Base-by-base conservation (phyloP, 53 echinoderm and acorn worm species). In the Luidia sarsii region DNA sequence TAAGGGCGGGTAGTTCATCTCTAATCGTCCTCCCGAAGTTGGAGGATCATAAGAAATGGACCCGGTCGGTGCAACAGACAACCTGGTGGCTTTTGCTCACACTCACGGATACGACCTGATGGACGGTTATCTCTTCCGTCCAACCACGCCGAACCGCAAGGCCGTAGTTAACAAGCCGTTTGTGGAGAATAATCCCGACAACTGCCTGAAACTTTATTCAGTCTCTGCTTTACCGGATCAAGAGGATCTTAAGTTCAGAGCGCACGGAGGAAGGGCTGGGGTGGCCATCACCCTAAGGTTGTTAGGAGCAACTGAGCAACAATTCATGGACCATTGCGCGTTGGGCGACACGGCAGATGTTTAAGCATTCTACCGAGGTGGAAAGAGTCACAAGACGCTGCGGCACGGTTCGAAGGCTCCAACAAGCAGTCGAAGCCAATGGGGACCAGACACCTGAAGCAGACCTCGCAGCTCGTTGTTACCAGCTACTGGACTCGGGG, bases 271-370 rank as follows among this genome's bases (percentile, higher is more conserved):
- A 3, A 54, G 54, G 54, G 54, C 65, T 9, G 38, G 65, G 39
- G 39, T 65, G 1, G 65, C 65, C 24, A 16, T 39, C 11, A 65
- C 65, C 39, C 65, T 65, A 9, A 24, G 65, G 65, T 38, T 65
- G 27, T 16, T 65, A 11, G 65, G 65, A 1, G 65, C 65, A 0
- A 22, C 65, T 0, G 65, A 65, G 7, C 65, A 65, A 21, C 65
- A 65, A 39, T 37, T 65, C 65, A 65, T 65, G 65, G 65, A 65
- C 23, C 65, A 65, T 65, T 65, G 65, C 24, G 23, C n/a, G 30
- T 13, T 65, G 65, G 65, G 65, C 65, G 8, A 65, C 65, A 18
- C 41, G 16, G 37, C 24, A 65, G 65, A 41, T 39, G 9, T 65
- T 65, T 6, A 65, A 65, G 13, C 65, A 65, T 20, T 65, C 37